A percentile compares a stretch with the other conserved stretches of the same genome.
Evolutionary conservation across 2,113 vertebrate species (phyloP).

Genomic region (Gyps fulvus): DNA sequence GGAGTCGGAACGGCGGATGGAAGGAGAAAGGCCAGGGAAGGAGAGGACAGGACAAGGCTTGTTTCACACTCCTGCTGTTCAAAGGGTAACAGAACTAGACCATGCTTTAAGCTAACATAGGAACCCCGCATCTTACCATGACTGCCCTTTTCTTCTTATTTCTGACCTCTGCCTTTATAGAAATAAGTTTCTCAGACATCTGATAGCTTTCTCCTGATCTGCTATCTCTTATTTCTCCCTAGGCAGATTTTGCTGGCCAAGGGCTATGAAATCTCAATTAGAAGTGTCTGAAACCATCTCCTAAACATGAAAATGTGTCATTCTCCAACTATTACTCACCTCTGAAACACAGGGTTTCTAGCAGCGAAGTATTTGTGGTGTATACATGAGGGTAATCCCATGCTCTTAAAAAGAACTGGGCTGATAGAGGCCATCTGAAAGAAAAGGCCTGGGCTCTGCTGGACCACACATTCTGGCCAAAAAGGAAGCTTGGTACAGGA

Average conservation of each 20-base stretch:
- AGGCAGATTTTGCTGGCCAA: background rate
- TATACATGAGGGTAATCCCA: background rate
- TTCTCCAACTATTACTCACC: background rate
- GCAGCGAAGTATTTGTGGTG: background rate
- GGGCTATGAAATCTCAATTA: background rate
- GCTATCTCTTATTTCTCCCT: background rate
- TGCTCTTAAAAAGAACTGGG: background rate
- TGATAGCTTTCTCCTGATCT: background rate
- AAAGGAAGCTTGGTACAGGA: background rate
- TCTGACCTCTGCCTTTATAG: background rate
- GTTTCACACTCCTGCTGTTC: background rate
- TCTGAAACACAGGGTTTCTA: background rate
- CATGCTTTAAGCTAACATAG: background rate
- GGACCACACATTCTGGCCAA: background rate
- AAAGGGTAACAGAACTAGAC: background rate
- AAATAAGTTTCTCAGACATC: background rate
- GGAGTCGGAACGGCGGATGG: rapidly evolving
- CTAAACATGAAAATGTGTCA: background rate
- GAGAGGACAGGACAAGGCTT: background rate
- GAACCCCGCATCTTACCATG: background rate
- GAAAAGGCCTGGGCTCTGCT: background rate
- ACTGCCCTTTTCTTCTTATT: background rate
- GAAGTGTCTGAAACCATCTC: background rate
- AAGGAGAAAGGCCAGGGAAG: background rate
- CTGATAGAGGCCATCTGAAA: background rate